Percentiles rank a stretch among this genome's conserved stretches.
Conservation (phyloP, 2,797 vertebrate genomes). For the Iguana delicatissima region DNA sequence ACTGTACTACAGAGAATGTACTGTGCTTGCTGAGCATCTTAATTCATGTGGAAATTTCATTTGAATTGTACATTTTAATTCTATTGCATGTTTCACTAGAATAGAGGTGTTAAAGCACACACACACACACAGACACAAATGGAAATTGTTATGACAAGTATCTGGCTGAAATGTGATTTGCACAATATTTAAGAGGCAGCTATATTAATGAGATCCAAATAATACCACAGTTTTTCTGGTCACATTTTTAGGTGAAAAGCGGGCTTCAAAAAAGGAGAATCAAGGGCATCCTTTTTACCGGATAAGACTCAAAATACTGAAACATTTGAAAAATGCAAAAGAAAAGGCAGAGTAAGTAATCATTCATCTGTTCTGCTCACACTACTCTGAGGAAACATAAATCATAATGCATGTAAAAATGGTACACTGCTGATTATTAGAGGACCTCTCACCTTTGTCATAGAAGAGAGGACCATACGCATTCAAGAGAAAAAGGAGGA, state of each 20-base stretch:
- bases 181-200: neutral
- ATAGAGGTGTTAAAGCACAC: neutral
- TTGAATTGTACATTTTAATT: constrained; percentile 16
- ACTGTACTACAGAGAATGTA: neutral
- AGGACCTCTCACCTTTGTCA: neutral
- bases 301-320: constrained; percentile 67
- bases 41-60: neutral
- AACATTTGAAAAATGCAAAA: constrained; percentile 64
- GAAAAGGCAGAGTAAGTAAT: constrained; percentile 70
- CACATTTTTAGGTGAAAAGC: constrained; percentile 47
- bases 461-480: neutral
- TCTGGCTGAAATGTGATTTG: neutral
- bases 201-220: neutral
- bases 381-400: neutral
- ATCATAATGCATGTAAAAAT: neutral
- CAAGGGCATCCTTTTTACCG: constrained; percentile 61
- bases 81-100: neutral
- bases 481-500: neutral
- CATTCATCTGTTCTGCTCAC: neutral
- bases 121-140: neutral
- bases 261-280: constrained; percentile 57
- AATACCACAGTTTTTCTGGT: constrained; percentile 15
- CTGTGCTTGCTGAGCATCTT: neutral
- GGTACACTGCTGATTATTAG: neutral
- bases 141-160: neutral